Evolutionary conservation across 2,797 vertebrate species (phyloP).

Genomic region (Lophius americanus): DNA sequence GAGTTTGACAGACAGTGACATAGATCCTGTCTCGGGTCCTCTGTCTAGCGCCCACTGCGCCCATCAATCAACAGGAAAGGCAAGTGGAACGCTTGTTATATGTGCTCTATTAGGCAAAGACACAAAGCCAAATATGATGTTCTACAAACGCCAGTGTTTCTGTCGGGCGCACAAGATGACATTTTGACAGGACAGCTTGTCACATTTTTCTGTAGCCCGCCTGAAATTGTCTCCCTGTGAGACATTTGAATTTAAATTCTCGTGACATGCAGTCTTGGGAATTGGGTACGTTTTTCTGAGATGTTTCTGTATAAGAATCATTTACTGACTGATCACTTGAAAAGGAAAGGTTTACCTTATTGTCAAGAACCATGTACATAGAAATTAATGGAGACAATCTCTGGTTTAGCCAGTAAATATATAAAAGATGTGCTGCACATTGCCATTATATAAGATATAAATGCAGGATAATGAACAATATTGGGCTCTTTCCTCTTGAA

Average conservation of each 20-base stretch:
- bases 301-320: neutral
- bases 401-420: neutral
- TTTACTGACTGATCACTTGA: conserved; percentile 15
- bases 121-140: conserved; percentile 27
- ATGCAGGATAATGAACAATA: too few species aligned
- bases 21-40: conserved; percentile 7
- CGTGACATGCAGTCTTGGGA: conserved; percentile 17
- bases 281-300: conserved; percentile 5
- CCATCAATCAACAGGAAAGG: conserved; percentile 36
- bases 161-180: conserved; percentile 22
- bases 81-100: conserved; percentile 50
- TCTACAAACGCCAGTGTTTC: neutral
- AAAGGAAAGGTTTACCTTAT: conserved; percentile 4
- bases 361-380: neutral
- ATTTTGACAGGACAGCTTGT: conserved; percentile 36
- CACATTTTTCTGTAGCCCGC: conserved; percentile 9
- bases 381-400: neutral
- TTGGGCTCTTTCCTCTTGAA: too few species aligned
- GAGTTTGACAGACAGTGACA: conserved; percentile 8
- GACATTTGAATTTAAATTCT: conserved; percentile 28
- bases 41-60: conserved; percentile 16
- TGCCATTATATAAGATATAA: neutral
- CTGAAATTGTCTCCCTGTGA: conserved; percentile 16
- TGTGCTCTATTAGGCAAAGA: conserved; percentile 46
- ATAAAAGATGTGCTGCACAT: neutral